Conservation (phyloP, 2,113 vertebrate genomes). For the Aegithalos caudatus region DNA sequence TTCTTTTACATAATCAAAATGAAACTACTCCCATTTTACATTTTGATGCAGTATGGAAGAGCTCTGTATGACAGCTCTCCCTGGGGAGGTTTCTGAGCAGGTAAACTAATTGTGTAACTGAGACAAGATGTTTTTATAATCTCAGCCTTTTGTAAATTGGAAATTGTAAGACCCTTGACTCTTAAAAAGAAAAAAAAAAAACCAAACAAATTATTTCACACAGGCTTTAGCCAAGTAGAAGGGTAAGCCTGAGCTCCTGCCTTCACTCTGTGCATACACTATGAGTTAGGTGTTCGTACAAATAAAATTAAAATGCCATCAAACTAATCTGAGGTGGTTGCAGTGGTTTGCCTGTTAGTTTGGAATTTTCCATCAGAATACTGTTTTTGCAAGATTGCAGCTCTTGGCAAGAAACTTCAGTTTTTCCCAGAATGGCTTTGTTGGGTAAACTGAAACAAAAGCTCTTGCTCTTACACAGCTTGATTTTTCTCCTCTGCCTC, state of each 20-base stretch:
- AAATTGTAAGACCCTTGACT: background rate
- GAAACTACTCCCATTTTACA: background rate
- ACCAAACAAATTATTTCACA: background rate
- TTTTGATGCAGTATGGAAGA: background rate
- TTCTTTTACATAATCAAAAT: background rate
- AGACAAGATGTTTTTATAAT: background rate
- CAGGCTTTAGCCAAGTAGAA: background rate
- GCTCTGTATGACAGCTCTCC: background rate
- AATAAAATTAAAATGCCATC: background rate
- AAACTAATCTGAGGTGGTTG: background rate
- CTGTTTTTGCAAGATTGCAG: slow-evolving; percentile 37
- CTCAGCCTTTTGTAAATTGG: background rate
- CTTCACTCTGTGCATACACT: background rate
- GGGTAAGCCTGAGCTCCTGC: background rate
- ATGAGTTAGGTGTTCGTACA: background rate
- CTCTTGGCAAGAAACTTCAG: slow-evolving; percentile 32
- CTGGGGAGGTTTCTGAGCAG: background rate
- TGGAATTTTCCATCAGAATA: slow-evolving; percentile 51
- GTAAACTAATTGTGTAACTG: background rate
- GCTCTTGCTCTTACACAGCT: background rate
- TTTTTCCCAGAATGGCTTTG: slow-evolving; percentile 25
- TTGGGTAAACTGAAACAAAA: slow-evolving; percentile 55
- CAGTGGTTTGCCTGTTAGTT: slow-evolving; percentile 8
- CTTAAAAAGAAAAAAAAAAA: rapidly evolving
- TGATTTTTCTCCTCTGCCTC: background rate